Evolutionary conservation across 1,140 invertebrate genomes (phyloP).

Genomic region (Drosophila ambigua): DNA sequence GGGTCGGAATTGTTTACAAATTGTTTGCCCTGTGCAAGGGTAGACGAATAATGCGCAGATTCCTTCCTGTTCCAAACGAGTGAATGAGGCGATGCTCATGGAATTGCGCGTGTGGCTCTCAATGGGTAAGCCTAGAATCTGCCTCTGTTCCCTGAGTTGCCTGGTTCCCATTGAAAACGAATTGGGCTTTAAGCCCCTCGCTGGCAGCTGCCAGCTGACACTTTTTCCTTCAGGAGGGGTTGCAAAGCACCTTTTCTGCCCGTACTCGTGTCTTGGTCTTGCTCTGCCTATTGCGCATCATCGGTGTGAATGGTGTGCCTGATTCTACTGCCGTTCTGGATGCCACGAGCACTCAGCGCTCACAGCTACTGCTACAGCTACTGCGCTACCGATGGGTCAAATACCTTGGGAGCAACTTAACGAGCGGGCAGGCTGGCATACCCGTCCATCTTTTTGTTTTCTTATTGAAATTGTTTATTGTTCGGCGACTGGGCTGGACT

Average conservation of each 20-base stretch:
- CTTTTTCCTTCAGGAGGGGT: slow-evolving; percentile 8
- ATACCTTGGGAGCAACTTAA: slow-evolving; percentile 65
- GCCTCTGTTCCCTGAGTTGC: not conserved
- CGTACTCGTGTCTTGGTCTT: not conserved
- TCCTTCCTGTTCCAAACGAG: not conserved
- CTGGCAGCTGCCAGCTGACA: slow-evolving; percentile 10
- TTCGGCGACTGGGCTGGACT: slow-evolving; percentile 12
- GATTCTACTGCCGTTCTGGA: slow-evolving; percentile 35
- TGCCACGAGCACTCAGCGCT: not conserved
- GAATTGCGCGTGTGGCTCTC: too few relatives aligned
- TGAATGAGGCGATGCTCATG: not conserved
- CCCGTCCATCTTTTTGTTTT: slow-evolving; percentile 51
- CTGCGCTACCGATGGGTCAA: slow-evolving; percentile 50
- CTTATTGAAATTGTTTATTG: slow-evolving; percentile 71
- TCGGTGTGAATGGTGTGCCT: slow-evolving; percentile 8
- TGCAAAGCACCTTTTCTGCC: not conserved
- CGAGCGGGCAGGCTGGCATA: slow-evolving; percentile 3
- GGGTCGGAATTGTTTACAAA: too few relatives aligned
- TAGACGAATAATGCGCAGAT: slow-evolving; percentile 20
- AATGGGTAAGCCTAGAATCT: slow-evolving; percentile 13
- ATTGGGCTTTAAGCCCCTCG: slow-evolving; percentile 4
- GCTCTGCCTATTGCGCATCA: too few relatives aligned
- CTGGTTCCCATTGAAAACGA: slow-evolving; percentile 15
- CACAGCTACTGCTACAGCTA: too few relatives aligned
- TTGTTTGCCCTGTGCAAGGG: too few relatives aligned